A percentile compares a stretch with the other conserved stretches of the same genome.
Evolutionary conservation across 92 coral and sea anemone species (phyloP).

Genomic region (Palythoa grandis): DNA sequence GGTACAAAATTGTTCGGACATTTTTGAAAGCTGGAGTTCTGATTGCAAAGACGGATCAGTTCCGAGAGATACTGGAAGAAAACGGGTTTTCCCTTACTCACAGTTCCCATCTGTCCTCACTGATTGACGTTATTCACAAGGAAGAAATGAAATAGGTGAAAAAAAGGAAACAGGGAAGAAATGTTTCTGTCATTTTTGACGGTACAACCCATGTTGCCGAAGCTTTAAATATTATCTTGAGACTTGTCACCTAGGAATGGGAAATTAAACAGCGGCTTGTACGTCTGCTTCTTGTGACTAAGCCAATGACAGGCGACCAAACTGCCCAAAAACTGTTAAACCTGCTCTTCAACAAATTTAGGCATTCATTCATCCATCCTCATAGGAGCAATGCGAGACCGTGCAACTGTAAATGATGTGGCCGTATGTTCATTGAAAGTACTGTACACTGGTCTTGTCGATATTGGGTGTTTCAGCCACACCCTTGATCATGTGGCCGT

Average conservation of each 20-base stretch:
- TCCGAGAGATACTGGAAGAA: slow-evolving; percentile 12
- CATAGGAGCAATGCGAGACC: slow-evolving; percentile 59
- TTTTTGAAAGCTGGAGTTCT: slow-evolving; percentile 65
- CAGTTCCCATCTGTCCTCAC: no score
- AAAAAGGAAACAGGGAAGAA: slow-evolving; percentile 41
- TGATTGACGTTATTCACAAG: no score
- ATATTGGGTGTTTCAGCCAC: no score
- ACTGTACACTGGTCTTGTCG: no score
- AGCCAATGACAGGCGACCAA: slow-evolving; percentile 56
- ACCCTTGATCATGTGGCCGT: no score
- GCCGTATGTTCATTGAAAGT: no score
- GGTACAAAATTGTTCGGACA: slow-evolving; percentile 56
- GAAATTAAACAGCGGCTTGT: slow-evolving; percentile 49
- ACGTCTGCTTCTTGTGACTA: slow-evolving; percentile 45
- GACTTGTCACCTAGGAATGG: slow-evolving; percentile 53
- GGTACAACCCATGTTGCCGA: slow-evolving; percentile 62
- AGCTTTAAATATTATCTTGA: slow-evolving; percentile 30
- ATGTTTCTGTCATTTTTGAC: slow-evolving; percentile 59
- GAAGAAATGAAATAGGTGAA: no score
- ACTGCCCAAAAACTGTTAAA: no score
- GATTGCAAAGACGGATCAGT: slow-evolving; percentile 46
- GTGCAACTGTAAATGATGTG: slow-evolving; percentile 54
- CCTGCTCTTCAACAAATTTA: no score
- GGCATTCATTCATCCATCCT: no score
- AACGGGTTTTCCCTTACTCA: no score